A percentile compares a stretch with the other conserved stretches of the same genome.
Evolutionary conservation across 2,113 vertebrate genomes (phyloP).

Genomic region (Phylloscopus trochiloides): DNA sequence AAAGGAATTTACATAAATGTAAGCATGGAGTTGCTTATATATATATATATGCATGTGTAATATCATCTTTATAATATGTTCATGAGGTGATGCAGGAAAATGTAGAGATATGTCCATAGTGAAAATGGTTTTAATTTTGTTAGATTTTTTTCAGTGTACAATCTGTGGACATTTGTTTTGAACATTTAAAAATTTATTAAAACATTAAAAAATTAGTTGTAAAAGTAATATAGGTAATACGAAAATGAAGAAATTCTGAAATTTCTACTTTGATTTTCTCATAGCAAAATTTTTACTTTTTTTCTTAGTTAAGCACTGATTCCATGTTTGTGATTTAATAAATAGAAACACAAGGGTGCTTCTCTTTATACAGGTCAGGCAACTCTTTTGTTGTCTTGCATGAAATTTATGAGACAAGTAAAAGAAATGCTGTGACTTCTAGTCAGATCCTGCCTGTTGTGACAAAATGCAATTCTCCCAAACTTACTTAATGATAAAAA

Average conservation of each 20-base stretch:
- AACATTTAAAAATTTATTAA: background rate
- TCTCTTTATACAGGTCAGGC: background rate
- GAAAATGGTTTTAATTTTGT: background rate
- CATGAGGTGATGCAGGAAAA: background rate
- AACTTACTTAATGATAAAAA: background rate
- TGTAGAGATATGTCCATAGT: background rate
- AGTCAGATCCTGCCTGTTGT: background rate
- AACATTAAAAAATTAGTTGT: background rate
- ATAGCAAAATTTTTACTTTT: background rate
- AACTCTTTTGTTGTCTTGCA: background rate
- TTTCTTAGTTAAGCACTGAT: background rate
- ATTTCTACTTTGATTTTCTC: background rate
- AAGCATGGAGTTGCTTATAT: background rate
- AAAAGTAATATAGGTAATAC: background rate
- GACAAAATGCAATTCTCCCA: background rate
- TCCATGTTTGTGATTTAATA: background rate
- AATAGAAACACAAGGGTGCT: background rate
- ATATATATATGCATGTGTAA: background rate
- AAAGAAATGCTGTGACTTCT: background rate
- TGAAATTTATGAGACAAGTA: background rate
- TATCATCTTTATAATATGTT: background rate
- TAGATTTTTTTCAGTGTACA: background rate
- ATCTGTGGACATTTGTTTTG: background rate
- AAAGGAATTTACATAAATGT: background rate
- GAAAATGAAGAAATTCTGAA: background rate